Evolutionary conservation across 1,140 invertebrate genomes (phyloP).

Genomic region (Zaprionus tsacasi): DNA sequence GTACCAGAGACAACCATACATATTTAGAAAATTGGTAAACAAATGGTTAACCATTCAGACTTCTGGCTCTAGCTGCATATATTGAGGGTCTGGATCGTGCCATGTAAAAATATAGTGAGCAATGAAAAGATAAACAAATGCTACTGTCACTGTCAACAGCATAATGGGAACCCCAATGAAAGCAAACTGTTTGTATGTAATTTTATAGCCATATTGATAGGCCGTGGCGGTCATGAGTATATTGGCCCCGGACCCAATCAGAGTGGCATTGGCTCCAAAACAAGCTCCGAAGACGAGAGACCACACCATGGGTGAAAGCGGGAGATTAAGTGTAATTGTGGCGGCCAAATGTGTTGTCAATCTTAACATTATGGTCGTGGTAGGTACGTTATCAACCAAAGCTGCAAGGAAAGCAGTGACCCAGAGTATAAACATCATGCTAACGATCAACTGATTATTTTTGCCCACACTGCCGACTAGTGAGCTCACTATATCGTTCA

Average conservation of each 20-base stretch:
- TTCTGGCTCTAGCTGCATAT: too few relatives aligned
- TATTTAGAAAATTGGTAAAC: too few relatives aligned
- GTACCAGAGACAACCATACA: too few relatives aligned
- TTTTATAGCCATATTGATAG: slow-evolving; percentile 91
- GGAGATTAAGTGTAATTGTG: slow-evolving; percentile 86
- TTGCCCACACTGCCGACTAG: slow-evolving; percentile 86
- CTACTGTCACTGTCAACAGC: slow-evolving; percentile 86
- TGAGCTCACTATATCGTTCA: slow-evolving; percentile 87
- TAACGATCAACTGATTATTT: slow-evolving; percentile 86
- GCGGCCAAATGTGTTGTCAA: slow-evolving; percentile 87
- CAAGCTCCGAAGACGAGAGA: slow-evolving; percentile 90
- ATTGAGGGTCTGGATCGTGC: slow-evolving; percentile 57
- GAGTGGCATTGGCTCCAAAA: slow-evolving; percentile 91
- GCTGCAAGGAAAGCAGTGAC: slow-evolving; percentile 89
- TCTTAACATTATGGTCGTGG: slow-evolving; percentile 92
- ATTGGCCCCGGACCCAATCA: slow-evolving; percentile 92
- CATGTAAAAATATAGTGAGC: slow-evolving; percentile 88
- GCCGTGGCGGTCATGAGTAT: slow-evolving; percentile 91
- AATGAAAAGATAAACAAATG: slow-evolving; percentile 88
- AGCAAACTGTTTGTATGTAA: slow-evolving; percentile 86
- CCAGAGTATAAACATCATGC: slow-evolving; percentile 90
- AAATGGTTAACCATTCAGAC: too few relatives aligned
- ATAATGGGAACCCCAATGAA: slow-evolving; percentile 90
- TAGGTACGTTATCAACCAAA: slow-evolving; percentile 91
- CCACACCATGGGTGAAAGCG: slow-evolving; percentile 89